phyloP scores from a whole-genome alignment of 2,797 vertebrate species.

The Enteromius unitaeniatus region DNA sequence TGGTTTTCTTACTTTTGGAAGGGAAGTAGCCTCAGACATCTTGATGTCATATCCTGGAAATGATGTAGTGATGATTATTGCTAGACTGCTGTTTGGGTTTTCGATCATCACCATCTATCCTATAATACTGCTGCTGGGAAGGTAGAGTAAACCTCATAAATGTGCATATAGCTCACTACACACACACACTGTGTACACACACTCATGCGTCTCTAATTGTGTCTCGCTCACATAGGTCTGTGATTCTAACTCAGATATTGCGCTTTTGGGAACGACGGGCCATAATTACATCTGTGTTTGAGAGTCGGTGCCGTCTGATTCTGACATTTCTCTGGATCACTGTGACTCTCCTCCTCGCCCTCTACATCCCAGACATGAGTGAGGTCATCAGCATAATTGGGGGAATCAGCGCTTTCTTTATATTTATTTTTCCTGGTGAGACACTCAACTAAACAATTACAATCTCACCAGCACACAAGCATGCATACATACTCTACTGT shows the following conservation, averaged over 20 bases:
- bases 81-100: constrained; percentile 88
- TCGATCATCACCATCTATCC: constrained; percentile 95
- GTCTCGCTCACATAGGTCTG: constrained; percentile 76
- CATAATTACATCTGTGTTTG: constrained; percentile 63
- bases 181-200: neutral
- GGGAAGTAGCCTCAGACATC: constrained; percentile 85
- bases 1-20: constrained; percentile 90
- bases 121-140: constrained; percentile 91
- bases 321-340: constrained; percentile 88
- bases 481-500: neutral
- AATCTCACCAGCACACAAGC: neutral
- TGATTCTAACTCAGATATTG: constrained; percentile 83
- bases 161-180: neutral
- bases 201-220: constrained; percentile 3
- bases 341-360: constrained; percentile 82
- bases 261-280: constrained; percentile 59
- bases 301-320: constrained; percentile 73
- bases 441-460: constrained; percentile 20
- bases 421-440: constrained; percentile 95
- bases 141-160: constrained; percentile 71
- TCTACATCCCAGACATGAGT: constrained; percentile 90
- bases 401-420: constrained; percentile 93
- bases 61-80: constrained; percentile 82
- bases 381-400: constrained; percentile 90
- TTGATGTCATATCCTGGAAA: constrained; percentile 93